phyloP scores from a whole-genome alignment of 2,797 vertebrate genomes.

The Gallinago stenura region DNA sequence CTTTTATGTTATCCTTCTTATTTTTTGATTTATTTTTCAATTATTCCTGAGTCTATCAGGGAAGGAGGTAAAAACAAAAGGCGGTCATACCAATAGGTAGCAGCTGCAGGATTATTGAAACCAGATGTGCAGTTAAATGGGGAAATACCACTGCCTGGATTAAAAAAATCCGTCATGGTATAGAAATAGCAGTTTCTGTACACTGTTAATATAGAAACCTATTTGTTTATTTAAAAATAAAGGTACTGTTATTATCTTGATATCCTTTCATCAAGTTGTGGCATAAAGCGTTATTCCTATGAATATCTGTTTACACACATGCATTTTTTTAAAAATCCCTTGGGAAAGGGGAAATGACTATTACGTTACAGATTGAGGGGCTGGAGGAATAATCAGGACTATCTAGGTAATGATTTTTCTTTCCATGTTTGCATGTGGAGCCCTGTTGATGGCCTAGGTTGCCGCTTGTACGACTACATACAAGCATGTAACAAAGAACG shows the following conservation, averaged over 20 bases:
- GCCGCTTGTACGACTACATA: background rate
- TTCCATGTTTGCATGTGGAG: background rate
- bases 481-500: background rate
- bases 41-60: background rate
- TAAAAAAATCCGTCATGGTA: background rate
- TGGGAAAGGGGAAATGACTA: background rate
- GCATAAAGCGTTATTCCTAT: background rate
- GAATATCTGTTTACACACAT: background rate
- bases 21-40: background rate
- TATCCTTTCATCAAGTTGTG: background rate
- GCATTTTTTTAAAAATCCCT: background rate
- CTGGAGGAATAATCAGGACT: slow-evolving; percentile 1
- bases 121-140: slow-evolving; percentile 41
- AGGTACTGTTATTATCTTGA: background rate
- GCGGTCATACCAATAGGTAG: slow-evolving; percentile 31
- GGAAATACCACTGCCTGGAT: background rate
- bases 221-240: background rate
- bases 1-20: background rate
- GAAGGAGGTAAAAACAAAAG: slow-evolving; percentile 28
- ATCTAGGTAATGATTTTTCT: background rate
- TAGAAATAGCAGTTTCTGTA: background rate
- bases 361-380: background rate
- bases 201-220: background rate
- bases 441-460: background rate
- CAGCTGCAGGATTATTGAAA: slow-evolving; percentile 52